Base-by-base conservation (phyloP, 2,888 invertebrate genomes). In the Holacanthella duospinosa region DNA sequence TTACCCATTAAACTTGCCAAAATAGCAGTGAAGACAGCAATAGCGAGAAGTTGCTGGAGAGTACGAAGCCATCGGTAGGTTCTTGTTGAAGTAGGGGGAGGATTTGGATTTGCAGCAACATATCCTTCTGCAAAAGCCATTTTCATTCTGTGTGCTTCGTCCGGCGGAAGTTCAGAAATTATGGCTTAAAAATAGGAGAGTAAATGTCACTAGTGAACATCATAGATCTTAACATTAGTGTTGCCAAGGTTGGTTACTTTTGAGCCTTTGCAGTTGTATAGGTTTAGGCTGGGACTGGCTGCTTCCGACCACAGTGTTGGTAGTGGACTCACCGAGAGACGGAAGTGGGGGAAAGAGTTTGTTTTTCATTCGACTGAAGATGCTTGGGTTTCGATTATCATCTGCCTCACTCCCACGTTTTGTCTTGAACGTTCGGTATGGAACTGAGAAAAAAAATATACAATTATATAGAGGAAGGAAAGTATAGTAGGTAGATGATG, bases 61-160 rank as follows among this genome's bases (percentile, higher is more conserved):
- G 88, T 77, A 79, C 86, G 85, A 66, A 88, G 80, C 75, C 84
- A 83, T 54, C 75, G 64, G 60, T 75, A 71, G 19, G 73, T 68
- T 75, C 82, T 79, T 54, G 76, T 74, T 66, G 75, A 75, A 19
- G 74, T 74, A 9, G 74, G 73, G 12, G 65, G 60, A 4, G 66
- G 62, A 60, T 73, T 71, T 19, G 75, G 74, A 64, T 77, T 79
- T 72, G 89, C 92, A 60, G 90, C 86, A 65, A 90, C 76, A 75
- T 92, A 93, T 0, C 93, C 93, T 77, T 93, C 93, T 43, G 91
- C 91, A 79, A 93, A 93, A 0, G 93, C 93, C 63, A 91, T 82
- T 80, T 91, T 91, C 63, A 92, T 81, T 74, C 85, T 84, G 71
- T 86, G 85, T 70, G 85, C 85, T 77, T 90, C 85, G 70, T 79